Base-by-base conservation (phyloP, 2,888 invertebrate species). In the Crossocerus cetratus region DNA sequence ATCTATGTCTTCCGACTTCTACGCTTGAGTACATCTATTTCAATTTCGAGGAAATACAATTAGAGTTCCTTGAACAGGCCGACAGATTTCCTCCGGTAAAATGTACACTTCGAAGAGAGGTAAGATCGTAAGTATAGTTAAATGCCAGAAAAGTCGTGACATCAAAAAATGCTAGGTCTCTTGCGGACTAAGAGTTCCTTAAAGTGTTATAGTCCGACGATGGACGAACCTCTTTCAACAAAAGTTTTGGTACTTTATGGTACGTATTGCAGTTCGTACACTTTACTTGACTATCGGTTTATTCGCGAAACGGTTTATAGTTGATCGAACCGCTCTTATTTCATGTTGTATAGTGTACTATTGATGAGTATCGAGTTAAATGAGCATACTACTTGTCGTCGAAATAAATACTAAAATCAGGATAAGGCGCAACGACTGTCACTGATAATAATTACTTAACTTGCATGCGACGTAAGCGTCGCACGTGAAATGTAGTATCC, bases 1-100 rank as follows among this genome's bases (percentile, higher is more conserved):
- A 54, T n/a, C 55, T 73, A 69, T 64, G 5, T 0, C 66, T 67
- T 60, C 60, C 55, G 22, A 77, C 61, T 62, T 76, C 71, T 77
- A 76, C 54, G 56, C 69, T 58, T 43, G 16, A 77, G 64, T 65
- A n/a, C n/a, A 69, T 61, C 45, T 76, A 62, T 65, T 42, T 64
- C 69, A 76, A 61, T 56, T 71, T 58, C 23, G 55, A 43, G 32
- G n/a, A 59, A 65, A 58, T 65, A 62, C 55, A 56, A 56, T 16
- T 57, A 57, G 70, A 20, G 59, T 63, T 55, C 56, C 14, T 23
- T 65, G 23, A 57, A 66, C 5, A 44, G 42, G 55, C 57, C 16
- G 20, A 23, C 69, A 23, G 62, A 69, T 43, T 45, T 45, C 22
- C 65, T 59, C 53, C 8, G 23, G 55, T 63, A 65, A 65, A 72